Evolutionary conservation across 2,113 vertebrate species (phyloP), one percentile per base, ranked within the genome.

Genomic region (Aphelocoma coerulescens): DNA sequence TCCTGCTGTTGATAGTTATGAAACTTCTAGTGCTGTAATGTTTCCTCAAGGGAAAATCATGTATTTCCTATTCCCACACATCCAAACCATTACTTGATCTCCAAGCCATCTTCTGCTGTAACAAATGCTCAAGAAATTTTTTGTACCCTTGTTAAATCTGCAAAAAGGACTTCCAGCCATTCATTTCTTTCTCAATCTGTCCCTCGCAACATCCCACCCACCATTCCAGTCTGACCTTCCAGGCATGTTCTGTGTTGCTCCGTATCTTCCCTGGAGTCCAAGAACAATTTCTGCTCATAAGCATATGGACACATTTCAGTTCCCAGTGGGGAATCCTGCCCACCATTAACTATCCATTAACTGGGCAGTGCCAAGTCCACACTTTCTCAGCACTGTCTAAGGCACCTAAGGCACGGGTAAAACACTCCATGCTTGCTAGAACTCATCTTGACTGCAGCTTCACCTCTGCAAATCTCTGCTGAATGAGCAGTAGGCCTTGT

Each of bases 11-110:
- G 52, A 75, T 51, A 43, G 48, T 93, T 94, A 88, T 46, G 83
- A 93, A 96, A 95, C 55, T 57, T 68, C 11, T 17, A 72, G 19
- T 89, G 57, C 10, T 2, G n/a, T 67, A 86, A 72, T 84, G 2
- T 89, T 95, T 95, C 86, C 66, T 95, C 80, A 93, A 76, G 94
- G 69, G 87, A 84, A 93, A 95, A 88, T 71, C 1, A 1, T 32
- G 16, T 54, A 55, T 68, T 91, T 83, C 54, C 52, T 81, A 61
- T 71, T 85, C 75, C 78, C 9, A 6, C 57, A 41, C 10, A 77
- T 88, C 41, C 57, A 93, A 90, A 61, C 27, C 28, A 39, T 30
- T 26, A 46, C 23, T 39, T 68, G 30, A 62, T 89, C 75, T 88
- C 59, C 43, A 55, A 54, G 43, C 5, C 35, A 27, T 67, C 54